These are phyloP conservation scores for Cnemophilus loriae DNA, from an alignment of 2,113 vertebrate genomes.

Conservation along the genomic window DNA sequence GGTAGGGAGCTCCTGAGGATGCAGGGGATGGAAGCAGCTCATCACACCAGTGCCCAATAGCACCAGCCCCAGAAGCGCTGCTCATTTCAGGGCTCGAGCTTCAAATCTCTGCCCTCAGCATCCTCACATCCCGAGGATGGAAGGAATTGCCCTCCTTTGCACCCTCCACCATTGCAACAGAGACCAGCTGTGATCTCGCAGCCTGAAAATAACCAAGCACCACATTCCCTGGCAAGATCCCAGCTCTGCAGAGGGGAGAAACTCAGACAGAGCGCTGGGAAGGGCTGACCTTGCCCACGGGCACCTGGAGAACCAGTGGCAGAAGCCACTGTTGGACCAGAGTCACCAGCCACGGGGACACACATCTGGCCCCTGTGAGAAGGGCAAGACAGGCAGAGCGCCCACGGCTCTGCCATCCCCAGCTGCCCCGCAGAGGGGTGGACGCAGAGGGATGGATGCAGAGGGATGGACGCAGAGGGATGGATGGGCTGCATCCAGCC, in stretches of 20 bases:
- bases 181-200: neutral
- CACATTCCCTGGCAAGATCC: rapidly evolving
- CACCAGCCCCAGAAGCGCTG: rapidly evolving
- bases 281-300: neutral
- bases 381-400: rapidly evolving
- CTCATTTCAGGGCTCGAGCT: rapidly evolving
- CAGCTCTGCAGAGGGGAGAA: neutral
- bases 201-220: neutral
- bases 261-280: neutral
- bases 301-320: neutral
- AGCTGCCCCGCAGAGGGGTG: neutral
- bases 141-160: neutral
- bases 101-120: neutral
- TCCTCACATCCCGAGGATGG: neutral
- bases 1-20: neutral
- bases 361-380: neutral
- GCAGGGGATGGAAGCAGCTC: neutral
- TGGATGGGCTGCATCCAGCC: neutral
- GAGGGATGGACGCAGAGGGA: no score
- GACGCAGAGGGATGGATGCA: neutral
- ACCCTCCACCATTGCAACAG: neutral
- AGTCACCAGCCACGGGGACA: neutral
- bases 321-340: neutral
- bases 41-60: neutral
- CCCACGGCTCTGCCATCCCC: neutral